A percentile compares a stretch with the other conserved stretches of the same genome.
These are phyloP conservation scores for Synanthedon myopaeformis DNA, from an alignment of 2,888 invertebrate species.

Conservation along the genomic window DNA sequence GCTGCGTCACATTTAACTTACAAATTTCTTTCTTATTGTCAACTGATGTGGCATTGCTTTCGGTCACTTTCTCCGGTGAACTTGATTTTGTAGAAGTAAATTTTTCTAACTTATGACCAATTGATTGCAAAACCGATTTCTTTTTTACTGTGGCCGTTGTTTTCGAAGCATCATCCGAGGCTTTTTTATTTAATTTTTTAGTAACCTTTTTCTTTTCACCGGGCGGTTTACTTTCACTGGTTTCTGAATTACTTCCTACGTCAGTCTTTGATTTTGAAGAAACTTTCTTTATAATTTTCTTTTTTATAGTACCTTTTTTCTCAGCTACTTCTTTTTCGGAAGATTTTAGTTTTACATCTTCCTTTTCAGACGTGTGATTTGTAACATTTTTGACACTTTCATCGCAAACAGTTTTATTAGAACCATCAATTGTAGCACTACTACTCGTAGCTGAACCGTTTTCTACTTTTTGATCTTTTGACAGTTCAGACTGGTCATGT, in stretches of 20 bases:
- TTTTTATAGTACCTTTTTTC: slow-evolving; percentile 56
- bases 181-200: slow-evolving; percentile 55
- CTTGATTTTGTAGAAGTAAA: slow-evolving; percentile 67
- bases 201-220: slow-evolving; percentile 54
- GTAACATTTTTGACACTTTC: slow-evolving; percentile 32
- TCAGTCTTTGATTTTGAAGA: slow-evolving; percentile 60
- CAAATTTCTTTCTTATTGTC: slow-evolving; percentile 36
- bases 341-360: slow-evolving; percentile 25
- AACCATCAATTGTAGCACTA: slow-evolving; percentile 24
- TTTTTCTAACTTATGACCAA: slow-evolving; percentile 83
- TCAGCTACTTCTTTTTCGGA: slow-evolving; percentile 32
- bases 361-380: slow-evolving; percentile 26
- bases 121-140: slow-evolving; percentile 77
- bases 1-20: slow-evolving; percentile 69
- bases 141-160: slow-evolving; percentile 57
- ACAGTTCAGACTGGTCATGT: slow-evolving; percentile 20
- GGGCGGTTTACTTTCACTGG: slow-evolving; percentile 31
- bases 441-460: slow-evolving; percentile 24
- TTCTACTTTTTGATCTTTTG: slow-evolving; percentile 21
- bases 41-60: slow-evolving; percentile 22
- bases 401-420: slow-evolving; percentile 19
- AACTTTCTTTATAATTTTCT: slow-evolving; percentile 58
- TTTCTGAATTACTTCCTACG: slow-evolving; percentile 30
- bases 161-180: slow-evolving; percentile 35
- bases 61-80: slow-evolving; percentile 59